These are phyloP conservation scores for Trichogramma pretiosum DNA, from an alignment of 1,140 invertebrate genomes.

Conservation along the genomic window DNA sequence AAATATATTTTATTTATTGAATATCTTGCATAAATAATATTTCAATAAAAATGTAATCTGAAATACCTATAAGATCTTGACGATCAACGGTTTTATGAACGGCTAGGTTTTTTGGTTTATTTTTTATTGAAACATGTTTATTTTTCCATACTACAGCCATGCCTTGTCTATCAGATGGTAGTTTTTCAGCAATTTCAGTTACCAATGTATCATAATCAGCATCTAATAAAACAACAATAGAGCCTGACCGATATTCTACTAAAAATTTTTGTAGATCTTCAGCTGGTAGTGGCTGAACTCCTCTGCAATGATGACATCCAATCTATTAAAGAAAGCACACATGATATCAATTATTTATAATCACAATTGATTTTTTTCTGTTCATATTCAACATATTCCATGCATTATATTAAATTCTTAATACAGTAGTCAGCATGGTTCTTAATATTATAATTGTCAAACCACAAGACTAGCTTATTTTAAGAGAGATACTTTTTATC, in stretches of 20 bases:
- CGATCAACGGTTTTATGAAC: slow-evolving; percentile 29
- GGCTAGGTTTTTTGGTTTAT: slow-evolving; percentile 33
- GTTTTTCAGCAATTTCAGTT: slow-evolving; percentile 26
- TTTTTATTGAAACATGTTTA: slow-evolving; percentile 20
- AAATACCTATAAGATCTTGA: slow-evolving; percentile 39
- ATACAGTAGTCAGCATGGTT: background rate
- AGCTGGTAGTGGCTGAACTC: slow-evolving; percentile 28
- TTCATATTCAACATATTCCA: too few species aligned
- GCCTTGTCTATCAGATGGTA: slow-evolving; percentile 34
- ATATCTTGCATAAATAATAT: background rate
- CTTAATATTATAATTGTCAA: background rate
- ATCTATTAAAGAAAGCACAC: slow-evolving; percentile 26
- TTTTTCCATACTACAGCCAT: slow-evolving; percentile 36
- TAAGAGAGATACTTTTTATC: too few species aligned
- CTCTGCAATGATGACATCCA: slow-evolving; percentile 42
- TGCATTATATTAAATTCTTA: background rate
- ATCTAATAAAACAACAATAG: slow-evolving; percentile 31
- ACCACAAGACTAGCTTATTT: too few species aligned
- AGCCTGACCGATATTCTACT: slow-evolving; percentile 32
- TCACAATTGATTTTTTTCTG: too few species aligned
- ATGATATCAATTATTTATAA: background rate
- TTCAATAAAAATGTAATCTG: slow-evolving; percentile 1
- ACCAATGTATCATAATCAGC: slow-evolving; percentile 28
- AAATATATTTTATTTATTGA: slow-evolving; percentile 10
- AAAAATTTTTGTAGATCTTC: slow-evolving; percentile 32